These are phyloP conservation scores for Leucopsar rothschildi DNA, from an alignment of 2,113 vertebrate genomes.

Conservation along the genomic window DNA sequence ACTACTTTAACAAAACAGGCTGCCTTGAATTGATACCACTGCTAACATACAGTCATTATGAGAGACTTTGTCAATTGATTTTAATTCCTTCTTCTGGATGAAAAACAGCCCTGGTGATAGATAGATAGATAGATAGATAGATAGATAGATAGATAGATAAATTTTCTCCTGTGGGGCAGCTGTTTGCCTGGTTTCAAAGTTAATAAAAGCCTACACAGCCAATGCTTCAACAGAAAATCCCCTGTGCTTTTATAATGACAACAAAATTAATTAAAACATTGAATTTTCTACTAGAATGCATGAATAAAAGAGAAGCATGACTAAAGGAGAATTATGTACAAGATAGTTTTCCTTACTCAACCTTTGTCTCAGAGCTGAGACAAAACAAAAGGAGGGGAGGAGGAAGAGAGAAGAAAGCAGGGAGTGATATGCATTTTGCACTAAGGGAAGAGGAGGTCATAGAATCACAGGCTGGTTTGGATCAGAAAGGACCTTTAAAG, in stretches of 20 bases:
- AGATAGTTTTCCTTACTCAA: background rate
- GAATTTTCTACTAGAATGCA: background rate
- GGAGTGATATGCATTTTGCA: background rate
- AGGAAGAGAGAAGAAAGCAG: background rate
- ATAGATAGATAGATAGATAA: too few species aligned
- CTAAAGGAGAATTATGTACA: background rate
- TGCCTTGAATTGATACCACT: background rate
- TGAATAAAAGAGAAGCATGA: background rate
- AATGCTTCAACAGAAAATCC: background rate
- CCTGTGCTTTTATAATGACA: background rate
- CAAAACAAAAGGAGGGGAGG: background rate
- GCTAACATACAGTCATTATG: background rate
- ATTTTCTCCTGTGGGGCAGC: background rate
- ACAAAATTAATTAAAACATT: background rate
- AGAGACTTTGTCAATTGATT: background rate
- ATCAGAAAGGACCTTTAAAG: conserved; percentile 37
- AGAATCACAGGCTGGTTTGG: background rate
- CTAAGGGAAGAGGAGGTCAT: background rate
- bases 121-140: too few species aligned
- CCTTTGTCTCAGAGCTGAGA: background rate
- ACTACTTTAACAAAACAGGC: background rate
- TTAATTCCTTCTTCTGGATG: background rate
- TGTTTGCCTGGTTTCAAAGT: background rate
- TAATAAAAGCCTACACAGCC: background rate
- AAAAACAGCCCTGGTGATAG: background rate